Conservation (phyloP, 2,797 vertebrate genomes). For the Phrynocephalus forsythii region DNA sequence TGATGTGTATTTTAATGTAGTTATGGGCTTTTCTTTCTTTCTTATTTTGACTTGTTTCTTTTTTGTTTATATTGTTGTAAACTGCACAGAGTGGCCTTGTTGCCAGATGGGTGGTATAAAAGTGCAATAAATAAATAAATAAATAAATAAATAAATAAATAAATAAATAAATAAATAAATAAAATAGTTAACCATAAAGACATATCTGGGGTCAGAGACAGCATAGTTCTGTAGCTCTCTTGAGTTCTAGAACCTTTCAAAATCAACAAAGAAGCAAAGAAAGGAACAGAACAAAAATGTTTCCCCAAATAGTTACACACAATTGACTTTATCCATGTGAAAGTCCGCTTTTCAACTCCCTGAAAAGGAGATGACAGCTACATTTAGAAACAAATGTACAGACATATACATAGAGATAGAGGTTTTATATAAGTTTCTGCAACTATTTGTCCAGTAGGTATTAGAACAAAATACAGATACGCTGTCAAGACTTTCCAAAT, state of each 20-base stretch:
- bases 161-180: too few relatives aligned
- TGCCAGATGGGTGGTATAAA: too few relatives aligned
- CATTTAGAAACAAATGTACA: conserved; percentile 25
- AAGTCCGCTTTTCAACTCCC: not conserved
- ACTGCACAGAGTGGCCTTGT: too few relatives aligned
- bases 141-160: too few relatives aligned
- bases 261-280: not conserved
- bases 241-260: not conserved
- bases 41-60: too few relatives aligned
- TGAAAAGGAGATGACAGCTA: conserved; percentile 26
- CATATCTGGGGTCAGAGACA: not conserved
- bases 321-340: not conserved
- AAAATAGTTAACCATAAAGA: not conserved
- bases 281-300: not conserved
- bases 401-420: not conserved
- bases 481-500: not conserved
- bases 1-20: too few relatives aligned
- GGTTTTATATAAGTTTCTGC: conserved; percentile 9
- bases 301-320: not conserved
- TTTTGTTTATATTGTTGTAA: too few relatives aligned
- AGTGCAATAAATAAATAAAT: too few relatives aligned
- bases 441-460: not conserved
- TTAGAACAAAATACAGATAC: not conserved
- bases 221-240: not conserved
- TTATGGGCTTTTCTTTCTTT: too few relatives aligned